These are phyloP conservation scores for Amorpha juglandis DNA, from an alignment of 2,888 invertebrate species.

Conservation along the genomic window DNA sequence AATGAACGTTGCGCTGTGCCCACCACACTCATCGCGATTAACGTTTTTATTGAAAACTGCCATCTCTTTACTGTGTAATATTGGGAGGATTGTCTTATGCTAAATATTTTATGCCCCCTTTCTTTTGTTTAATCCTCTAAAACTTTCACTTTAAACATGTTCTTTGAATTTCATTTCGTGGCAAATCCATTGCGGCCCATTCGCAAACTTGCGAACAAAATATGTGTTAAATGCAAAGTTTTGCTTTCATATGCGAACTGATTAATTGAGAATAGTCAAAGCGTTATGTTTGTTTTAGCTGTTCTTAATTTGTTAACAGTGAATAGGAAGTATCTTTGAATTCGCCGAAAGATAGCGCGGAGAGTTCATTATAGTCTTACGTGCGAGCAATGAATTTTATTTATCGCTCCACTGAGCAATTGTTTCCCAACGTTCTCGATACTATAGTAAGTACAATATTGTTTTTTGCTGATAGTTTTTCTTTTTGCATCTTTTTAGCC, in stretches of 20 bases:
- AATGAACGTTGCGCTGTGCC: constrained; percentile 44
- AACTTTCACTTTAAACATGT: constrained; percentile 13
- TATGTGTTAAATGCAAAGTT: neutral
- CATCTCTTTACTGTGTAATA: neutral
- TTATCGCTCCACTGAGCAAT: constrained; percentile 11
- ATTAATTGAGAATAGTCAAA: constrained; percentile 9
- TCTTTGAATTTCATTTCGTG: neutral
- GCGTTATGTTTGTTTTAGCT: constrained; percentile 28
- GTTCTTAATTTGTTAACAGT: constrained; percentile 15
- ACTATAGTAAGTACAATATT: neutral
- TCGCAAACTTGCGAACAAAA: neutral
- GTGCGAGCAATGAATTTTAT: constrained; percentile 6
- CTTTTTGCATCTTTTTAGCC: constrained; percentile 83
- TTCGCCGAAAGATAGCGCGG: constrained; percentile 10
- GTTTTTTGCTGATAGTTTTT: neutral
- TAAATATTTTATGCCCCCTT: neutral
- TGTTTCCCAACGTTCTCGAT: constrained; percentile 1
- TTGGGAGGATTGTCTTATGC: neutral
- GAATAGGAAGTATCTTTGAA: constrained; percentile 18
- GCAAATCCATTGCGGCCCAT: neutral
- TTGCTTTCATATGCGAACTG: neutral
- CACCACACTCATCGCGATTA: constrained; percentile 30
- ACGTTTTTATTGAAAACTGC: constrained; percentile 4
- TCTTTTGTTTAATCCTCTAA: neutral
- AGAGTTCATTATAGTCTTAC: constrained; percentile 11